phyloP scores from a whole-genome alignment of 37 sponge, comb jelly and placozoan genomes.

The Halichondria panicea region DNA sequence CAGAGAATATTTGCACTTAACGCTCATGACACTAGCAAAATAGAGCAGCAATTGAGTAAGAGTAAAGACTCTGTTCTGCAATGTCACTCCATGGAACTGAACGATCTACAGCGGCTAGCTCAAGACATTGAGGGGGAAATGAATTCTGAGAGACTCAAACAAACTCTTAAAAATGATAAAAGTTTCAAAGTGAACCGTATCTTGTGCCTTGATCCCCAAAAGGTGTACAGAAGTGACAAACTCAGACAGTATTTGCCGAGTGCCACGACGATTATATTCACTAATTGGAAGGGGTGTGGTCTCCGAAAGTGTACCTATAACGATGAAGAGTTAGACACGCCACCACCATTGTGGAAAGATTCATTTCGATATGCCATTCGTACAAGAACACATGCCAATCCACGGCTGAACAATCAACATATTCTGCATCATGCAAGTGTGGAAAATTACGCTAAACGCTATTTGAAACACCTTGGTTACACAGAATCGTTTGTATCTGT shows the following conservation, averaged over 20 bases:
- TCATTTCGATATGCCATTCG: slow-evolving; percentile 6
- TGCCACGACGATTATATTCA: slow-evolving; percentile 34
- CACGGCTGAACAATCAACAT: background rate
- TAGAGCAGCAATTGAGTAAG: background rate
- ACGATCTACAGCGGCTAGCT: background rate
- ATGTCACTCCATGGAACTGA: background rate
- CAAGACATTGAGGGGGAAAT: background rate
- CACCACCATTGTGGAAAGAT: no score
- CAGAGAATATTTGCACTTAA: background rate
- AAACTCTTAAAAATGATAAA: background rate
- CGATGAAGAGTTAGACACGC: slow-evolving; percentile 14
- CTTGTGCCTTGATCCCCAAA: slow-evolving; percentile 6
- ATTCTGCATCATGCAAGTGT: slow-evolving; percentile 7
- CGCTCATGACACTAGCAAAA: background rate
- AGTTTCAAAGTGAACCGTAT: slow-evolving; percentile 8
- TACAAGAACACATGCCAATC: background rate
- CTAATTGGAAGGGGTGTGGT: slow-evolving; percentile 41
- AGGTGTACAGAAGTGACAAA: slow-evolving; percentile 11
- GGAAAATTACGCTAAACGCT: background rate
- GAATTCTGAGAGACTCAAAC: background rate
- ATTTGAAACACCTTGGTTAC: background rate
- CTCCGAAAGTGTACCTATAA: slow-evolving; percentile 9
- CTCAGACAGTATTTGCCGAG: slow-evolving; percentile 4
- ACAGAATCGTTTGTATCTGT: slow-evolving; percentile 5
- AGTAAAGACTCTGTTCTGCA: background rate